Conservation (phyloP, 2,797 vertebrate genomes). For the Bryconaethiops microstoma region DNA sequence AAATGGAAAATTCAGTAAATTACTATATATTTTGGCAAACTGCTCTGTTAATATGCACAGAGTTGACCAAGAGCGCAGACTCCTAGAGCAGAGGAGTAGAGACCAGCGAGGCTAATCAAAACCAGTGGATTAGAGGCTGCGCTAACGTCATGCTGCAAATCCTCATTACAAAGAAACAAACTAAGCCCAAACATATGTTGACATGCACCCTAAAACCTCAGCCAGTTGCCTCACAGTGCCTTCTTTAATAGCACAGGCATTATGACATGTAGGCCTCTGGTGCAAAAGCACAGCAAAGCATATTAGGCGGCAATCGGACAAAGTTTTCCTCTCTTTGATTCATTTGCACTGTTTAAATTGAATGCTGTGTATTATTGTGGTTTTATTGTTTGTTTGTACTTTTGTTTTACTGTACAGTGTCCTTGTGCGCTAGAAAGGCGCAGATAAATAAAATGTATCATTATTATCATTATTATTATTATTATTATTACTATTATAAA, state of each 20-base stretch:
- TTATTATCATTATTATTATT: no score
- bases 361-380: no score
- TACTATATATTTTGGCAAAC: not conserved
- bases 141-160: conserved; percentile 35
- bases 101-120: conserved; percentile 9
- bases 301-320: not conserved
- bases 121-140: conserved; percentile 27
- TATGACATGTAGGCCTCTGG: not conserved
- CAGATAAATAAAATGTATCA: no score
- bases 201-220: conserved; percentile 23
- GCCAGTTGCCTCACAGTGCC: conserved; percentile 26
- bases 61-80: not conserved
- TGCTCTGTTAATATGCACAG: not conserved
- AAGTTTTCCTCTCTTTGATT: not conserved
- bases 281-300: conserved; percentile 15
- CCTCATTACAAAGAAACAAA: conserved; percentile 43
- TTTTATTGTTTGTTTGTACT: no score
- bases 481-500: not conserved
- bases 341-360: no score
- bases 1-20: not conserved
- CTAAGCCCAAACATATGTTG: conserved; percentile 40
- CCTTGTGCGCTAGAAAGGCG: no score
- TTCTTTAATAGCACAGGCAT: conserved; percentile 24
- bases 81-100: not conserved
- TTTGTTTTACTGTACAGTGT: no score